phyloP scores from a whole-genome alignment of 1,140 invertebrate genomes.

The Drosophila littoralis region DNA sequence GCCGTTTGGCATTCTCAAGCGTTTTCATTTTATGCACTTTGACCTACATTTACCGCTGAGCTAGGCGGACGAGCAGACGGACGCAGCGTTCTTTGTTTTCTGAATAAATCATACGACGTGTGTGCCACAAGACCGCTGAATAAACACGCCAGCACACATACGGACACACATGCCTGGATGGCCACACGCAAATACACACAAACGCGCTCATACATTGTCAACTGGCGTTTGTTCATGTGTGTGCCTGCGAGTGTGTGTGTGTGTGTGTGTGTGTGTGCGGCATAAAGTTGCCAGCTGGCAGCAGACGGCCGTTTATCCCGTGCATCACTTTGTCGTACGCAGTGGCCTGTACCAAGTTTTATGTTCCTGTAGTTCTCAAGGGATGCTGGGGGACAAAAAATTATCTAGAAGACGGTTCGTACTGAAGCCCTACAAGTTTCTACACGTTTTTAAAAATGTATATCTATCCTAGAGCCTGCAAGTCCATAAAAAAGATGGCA shows the following conservation, averaged over 20 bases:
- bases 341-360: constrained; percentile 22
- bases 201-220: constrained; percentile 30
- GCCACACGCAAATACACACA: constrained; percentile 28
- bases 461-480: too few species aligned
- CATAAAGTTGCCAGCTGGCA: constrained; percentile 29
- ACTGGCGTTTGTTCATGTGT: constrained; percentile 1
- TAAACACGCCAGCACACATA: constrained; percentile 48
- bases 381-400: neutral
- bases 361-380: neutral
- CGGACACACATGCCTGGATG: constrained; percentile 22
- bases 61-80: constrained; percentile 3
- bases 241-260: constrained; percentile 1
- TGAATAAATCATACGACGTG: constrained; percentile 76
- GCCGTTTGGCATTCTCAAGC: constrained; percentile 5
- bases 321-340: constrained; percentile 37
- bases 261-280: constrained; percentile 9
- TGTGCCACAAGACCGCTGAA: constrained; percentile 63
- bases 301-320: constrained; percentile 23
- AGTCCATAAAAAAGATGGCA: too few species aligned
- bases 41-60: constrained; percentile 64
- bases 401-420: neutral
- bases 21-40: constrained; percentile 36
- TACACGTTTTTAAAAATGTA: too few species aligned
- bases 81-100: constrained; percentile 47
- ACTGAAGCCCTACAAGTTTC: neutral